phyloP scores from a whole-genome alignment of 2,888 invertebrate genomes.

The Tanytarsus gracilentus region DNA sequence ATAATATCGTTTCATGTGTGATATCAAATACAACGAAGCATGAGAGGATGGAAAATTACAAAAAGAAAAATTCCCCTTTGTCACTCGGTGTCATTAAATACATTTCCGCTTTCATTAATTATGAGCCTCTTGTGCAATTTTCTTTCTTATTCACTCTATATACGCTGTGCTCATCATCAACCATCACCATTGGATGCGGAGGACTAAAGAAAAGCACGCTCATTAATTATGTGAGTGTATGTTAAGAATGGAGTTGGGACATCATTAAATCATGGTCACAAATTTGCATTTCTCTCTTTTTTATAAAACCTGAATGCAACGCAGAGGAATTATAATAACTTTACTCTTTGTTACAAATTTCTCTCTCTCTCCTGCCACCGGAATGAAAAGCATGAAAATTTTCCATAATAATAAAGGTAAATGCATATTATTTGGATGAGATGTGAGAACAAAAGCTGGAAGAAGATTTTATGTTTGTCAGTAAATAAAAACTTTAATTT shows the following conservation, averaged over 20 bases:
- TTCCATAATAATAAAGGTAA: too few species aligned
- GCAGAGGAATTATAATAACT: too few species aligned
- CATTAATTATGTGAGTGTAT: constrained; percentile 1
- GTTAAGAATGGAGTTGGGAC: neutral
- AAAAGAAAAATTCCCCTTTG: neutral
- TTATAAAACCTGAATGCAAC: too few species aligned
- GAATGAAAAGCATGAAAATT: too few species aligned
- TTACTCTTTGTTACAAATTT: too few species aligned
- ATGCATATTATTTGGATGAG: too few species aligned
- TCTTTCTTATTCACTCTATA: neutral
- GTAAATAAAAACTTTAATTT: too few species aligned
- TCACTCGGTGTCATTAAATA: neutral
- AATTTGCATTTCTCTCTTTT: constrained; percentile 1
- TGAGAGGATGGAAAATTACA: neutral
- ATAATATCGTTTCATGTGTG: neutral
- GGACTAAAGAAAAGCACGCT: neutral
- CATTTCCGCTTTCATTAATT: neutral
- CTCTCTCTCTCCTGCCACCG: too few species aligned
- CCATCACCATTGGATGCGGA: too few species aligned
- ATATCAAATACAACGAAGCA: neutral
- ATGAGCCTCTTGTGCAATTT: neutral
- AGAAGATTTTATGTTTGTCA: too few species aligned
- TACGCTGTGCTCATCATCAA: too few species aligned
- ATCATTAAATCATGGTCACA: constrained; percentile 1
- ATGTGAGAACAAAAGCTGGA: too few species aligned